A percentile compares a stretch with the other conserved stretches of the same genome.
phyloP scores from a whole-genome alignment of 2,888 invertebrate species.

The Dugesia japonica region DNA sequence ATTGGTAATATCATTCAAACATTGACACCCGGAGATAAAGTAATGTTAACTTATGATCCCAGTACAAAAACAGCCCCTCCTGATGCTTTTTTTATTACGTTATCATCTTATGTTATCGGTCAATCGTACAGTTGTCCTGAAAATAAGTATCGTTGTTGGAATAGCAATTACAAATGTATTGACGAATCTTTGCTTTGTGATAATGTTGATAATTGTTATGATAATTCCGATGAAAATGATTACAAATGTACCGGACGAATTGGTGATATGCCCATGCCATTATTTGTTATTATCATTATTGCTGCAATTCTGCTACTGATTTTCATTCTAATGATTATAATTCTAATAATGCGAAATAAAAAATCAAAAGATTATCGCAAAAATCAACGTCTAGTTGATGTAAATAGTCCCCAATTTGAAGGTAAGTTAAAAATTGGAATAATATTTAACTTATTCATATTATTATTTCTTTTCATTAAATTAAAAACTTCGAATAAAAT shows the following conservation, averaged over 20 bases:
- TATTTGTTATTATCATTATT: slow-evolving; percentile 24
- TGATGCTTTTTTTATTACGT: slow-evolving; percentile 25
- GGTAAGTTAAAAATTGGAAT: too few relatives aligned
- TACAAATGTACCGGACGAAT: slow-evolving; percentile 30
- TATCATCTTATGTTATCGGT: slow-evolving; percentile 17
- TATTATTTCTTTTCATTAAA: too few relatives aligned
- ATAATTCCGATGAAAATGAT: slow-evolving; percentile 30
- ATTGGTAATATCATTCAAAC: not conserved
- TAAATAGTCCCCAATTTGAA: not conserved
- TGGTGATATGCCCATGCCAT: slow-evolving; percentile 13
- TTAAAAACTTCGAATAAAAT: too few relatives aligned
- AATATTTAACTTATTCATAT: too few relatives aligned
- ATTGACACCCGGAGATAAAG: not conserved
- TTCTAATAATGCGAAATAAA: not conserved
- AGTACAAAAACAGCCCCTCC: not conserved
- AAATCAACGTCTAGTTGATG: not conserved
- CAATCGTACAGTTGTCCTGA: slow-evolving; percentile 20
- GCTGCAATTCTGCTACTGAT: not conserved
- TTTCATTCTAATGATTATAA: not conserved
- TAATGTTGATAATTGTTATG: slow-evolving; percentile 22
- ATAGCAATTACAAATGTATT: slow-evolving; percentile 26
- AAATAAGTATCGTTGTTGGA: slow-evolving; percentile 26
- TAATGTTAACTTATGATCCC: slow-evolving; percentile 23
- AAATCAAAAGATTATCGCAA: not conserved
- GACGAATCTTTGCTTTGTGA: slow-evolving; percentile 28